phyloP scores from a whole-genome alignment of 1,140 invertebrate genomes.

The Danaus melanippus region DNA sequence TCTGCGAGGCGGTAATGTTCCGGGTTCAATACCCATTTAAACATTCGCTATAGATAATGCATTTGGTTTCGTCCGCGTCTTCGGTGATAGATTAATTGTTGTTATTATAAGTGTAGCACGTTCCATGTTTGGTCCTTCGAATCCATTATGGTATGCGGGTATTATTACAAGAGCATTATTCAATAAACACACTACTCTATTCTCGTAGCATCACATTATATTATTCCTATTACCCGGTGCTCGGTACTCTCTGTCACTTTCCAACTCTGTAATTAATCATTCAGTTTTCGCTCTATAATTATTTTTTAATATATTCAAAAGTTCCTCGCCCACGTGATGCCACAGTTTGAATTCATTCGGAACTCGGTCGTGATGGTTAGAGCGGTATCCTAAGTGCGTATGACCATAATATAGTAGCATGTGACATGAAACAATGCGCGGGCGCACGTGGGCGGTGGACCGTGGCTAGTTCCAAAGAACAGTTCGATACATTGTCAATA shows the following conservation, averaged over 20 bases:
- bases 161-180: too few relatives aligned
- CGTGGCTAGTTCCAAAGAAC: constrained; percentile 13
- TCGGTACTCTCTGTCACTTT: too few relatives aligned
- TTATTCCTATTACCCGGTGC: too few relatives aligned
- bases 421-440: constrained; percentile 15
- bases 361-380: constrained; percentile 4
- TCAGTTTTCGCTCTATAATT: constrained; percentile 22
- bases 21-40: constrained; percentile 22
- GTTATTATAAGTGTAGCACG: too few relatives aligned
- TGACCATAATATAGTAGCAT: constrained; percentile 15
- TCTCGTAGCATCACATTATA: too few relatives aligned
- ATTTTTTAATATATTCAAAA: constrained; percentile 31
- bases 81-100: too few relatives aligned
- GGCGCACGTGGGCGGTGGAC: constrained; percentile 21
- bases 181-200: too few relatives aligned
- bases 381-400: constrained; percentile 8
- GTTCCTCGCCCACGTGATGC: constrained; percentile 26
- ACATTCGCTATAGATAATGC: constrained; percentile 10
- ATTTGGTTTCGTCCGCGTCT: constrained; percentile 1
- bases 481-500: constrained; percentile 5
- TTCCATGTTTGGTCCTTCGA: too few relatives aligned
- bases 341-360: constrained; percentile 14
- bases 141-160: too few relatives aligned
- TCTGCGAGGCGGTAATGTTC: constrained; percentile 15
- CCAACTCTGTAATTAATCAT: constrained; percentile 13